Evolutionary conservation across 2,888 invertebrate genomes (phyloP).

Genomic region (Drosophila falleni): DNA sequence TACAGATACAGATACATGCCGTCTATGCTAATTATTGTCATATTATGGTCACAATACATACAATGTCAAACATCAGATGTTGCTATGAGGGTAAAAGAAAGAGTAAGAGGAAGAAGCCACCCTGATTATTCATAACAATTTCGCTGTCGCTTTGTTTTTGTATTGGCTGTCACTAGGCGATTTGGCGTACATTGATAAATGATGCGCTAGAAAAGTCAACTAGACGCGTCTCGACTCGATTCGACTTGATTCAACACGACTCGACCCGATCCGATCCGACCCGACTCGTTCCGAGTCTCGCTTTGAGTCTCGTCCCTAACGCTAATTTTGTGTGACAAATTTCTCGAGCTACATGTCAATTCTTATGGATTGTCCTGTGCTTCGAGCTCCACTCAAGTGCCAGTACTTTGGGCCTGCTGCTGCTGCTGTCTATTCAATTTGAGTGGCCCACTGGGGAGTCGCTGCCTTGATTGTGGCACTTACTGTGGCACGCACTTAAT

Average conservation of each 20-base stretch:
- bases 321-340: slow-evolving; percentile 77
- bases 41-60: slow-evolving; percentile 4
- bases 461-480: slow-evolving; percentile 45
- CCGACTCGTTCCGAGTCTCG: slow-evolving; percentile 1
- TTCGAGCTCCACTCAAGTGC: slow-evolving; percentile 33
- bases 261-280: slow-evolving; percentile 2
- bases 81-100: neutral
- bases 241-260: slow-evolving; percentile 15
- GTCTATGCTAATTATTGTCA: slow-evolving; percentile 38
- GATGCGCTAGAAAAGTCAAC: slow-evolving; percentile 39
- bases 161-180: slow-evolving; percentile 67
- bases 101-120: neutral
- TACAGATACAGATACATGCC: neutral
- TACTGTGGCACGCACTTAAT: slow-evolving; percentile 55
- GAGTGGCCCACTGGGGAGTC: slow-evolving; percentile 26
- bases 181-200: slow-evolving; percentile 64
- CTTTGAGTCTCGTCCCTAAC: slow-evolving; percentile 24
- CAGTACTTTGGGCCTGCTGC: slow-evolving; percentile 16
- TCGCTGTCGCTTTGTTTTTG: slow-evolving; percentile 61
- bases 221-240: slow-evolving; percentile 11
- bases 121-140: slow-evolving; percentile 24
- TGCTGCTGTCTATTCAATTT: slow-evolving; percentile 52
- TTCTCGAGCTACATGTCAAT: slow-evolving; percentile 63
- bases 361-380: slow-evolving; percentile 41
- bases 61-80: neutral